A percentile compares a stretch with the other conserved stretches of the same genome.
Evolutionary conservation across 2,797 vertebrate species (phyloP).

Genomic region (Sebastes glaucus): DNA sequence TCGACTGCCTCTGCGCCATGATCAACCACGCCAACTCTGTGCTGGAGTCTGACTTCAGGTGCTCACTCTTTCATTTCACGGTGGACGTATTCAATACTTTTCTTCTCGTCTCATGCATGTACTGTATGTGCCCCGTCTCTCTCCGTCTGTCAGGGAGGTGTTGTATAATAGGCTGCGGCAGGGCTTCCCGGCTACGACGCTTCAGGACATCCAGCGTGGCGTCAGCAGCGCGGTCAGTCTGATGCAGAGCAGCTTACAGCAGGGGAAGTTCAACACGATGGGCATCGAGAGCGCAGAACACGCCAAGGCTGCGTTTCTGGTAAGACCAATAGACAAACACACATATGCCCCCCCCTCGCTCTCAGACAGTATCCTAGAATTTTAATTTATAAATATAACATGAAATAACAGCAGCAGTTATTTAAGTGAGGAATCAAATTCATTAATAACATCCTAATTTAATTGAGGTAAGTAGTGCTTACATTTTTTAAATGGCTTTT

Average conservation of each 20-base stretch:
- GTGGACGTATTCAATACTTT: not conserved
- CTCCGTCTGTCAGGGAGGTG: conserved; percentile 85
- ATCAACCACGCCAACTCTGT: conserved; percentile 97
- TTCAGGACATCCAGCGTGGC: conserved; percentile 97
- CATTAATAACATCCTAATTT: conserved; percentile 14
- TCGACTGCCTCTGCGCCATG: conserved; percentile 98
- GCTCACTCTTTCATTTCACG: not conserved
- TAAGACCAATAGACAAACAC: conserved; percentile 60
- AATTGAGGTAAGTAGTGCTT: conserved; percentile 3
- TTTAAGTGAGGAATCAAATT: conserved; percentile 4
- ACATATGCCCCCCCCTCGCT: not conserved
- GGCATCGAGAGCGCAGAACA: conserved; percentile 95
- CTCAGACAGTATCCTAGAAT: not conserved
- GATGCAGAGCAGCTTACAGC: conserved; percentile 98
- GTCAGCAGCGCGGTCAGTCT: conserved; percentile 97
- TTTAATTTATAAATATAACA: not conserved
- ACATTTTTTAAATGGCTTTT: conserved; percentile 27
- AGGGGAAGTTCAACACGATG: conserved; percentile 96
- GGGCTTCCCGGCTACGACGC: conserved; percentile 95
- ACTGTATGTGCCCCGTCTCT: not conserved
- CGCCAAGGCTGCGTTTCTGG: conserved; percentile 96
- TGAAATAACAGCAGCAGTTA: not conserved
- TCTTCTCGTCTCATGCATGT: not conserved
- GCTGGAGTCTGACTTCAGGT: conserved; percentile 98
- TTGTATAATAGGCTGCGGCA: conserved; percentile 91